Evolutionary conservation across 2,797 vertebrate genomes (phyloP).

Genomic region (Eleutherodactylus coqui): DNA sequence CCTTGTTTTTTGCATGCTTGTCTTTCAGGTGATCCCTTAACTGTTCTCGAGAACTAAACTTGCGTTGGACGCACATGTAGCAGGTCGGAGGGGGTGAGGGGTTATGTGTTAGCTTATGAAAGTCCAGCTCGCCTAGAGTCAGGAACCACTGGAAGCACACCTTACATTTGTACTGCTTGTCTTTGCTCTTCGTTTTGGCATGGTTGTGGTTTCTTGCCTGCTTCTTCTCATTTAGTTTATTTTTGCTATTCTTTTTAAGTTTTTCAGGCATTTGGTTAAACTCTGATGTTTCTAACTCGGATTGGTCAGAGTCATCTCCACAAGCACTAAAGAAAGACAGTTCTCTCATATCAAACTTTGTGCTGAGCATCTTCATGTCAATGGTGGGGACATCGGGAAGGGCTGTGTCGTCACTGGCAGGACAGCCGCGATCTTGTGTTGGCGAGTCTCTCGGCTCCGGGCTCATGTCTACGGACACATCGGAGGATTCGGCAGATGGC

Average conservation of each 20-base stretch:
- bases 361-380: constrained; percentile 81
- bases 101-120: constrained; percentile 95
- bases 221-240: constrained; percentile 72
- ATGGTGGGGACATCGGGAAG: constrained; percentile 76
- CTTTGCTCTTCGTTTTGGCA: constrained; percentile 81
- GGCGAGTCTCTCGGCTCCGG: constrained; percentile 68
- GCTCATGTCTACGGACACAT: constrained; percentile 58
- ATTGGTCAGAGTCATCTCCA: constrained; percentile 71
- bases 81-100: constrained; percentile 95
- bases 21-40: constrained; percentile 92
- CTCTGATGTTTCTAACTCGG: constrained; percentile 62
- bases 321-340: constrained; percentile 80
- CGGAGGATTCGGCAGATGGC: constrained; percentile 72
- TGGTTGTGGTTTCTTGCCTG: constrained; percentile 76
- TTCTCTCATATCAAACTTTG: constrained; percentile 84
- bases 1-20: constrained; percentile 92
- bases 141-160: constrained; percentile 97
- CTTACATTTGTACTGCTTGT: constrained; percentile 94
- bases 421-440: constrained; percentile 60
- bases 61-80: constrained; percentile 98
- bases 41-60: constrained; percentile 94
- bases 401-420: constrained; percentile 57
- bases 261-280: not conserved
- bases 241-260: constrained; percentile 73
- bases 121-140: constrained; percentile 90